These are phyloP conservation scores for Escarpia spicata DNA, from an alignment of 2,888 invertebrate genomes.

Conservation along the genomic window DNA sequence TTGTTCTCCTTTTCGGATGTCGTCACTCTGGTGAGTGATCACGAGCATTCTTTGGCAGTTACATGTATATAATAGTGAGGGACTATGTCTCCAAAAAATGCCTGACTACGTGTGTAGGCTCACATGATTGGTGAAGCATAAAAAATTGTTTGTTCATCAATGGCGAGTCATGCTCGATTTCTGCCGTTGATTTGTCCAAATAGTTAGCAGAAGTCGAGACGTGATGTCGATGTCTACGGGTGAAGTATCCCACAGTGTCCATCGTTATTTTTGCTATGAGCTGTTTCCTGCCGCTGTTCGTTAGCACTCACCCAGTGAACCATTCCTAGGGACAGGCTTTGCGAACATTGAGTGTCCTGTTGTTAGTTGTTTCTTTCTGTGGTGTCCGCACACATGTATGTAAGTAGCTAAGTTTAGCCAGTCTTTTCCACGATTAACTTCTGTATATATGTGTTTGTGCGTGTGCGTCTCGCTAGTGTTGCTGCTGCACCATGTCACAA, in stretches of 20 bases:
- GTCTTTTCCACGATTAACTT: slow-evolving; percentile 13
- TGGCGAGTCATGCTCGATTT: not conserved
- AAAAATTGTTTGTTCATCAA: not conserved
- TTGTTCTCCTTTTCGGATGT: not conserved
- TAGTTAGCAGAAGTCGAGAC: not conserved
- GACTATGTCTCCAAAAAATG: not conserved
- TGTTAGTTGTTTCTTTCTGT: not conserved
- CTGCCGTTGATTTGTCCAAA: not conserved
- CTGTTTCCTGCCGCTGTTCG: slow-evolving; percentile 10
- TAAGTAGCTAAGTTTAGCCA: slow-evolving; percentile 3
- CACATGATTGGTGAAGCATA: not conserved
- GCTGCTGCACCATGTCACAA: not conserved
- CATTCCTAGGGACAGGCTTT: slow-evolving; percentile 1
- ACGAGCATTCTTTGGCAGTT: not conserved
- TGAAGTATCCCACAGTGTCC: slow-evolving; percentile 13
- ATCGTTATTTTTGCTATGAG: slow-evolving; percentile 13
- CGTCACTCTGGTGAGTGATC: not conserved
- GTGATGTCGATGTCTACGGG: not conserved
- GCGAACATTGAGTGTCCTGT: slow-evolving; percentile 11
- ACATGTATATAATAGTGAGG: slow-evolving; percentile 13
- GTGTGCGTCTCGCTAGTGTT: not conserved
- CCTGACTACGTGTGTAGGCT: not conserved
- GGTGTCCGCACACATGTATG: not conserved
- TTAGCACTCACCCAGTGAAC: slow-evolving; percentile 4
- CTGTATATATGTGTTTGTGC: slow-evolving; percentile 11